Evolutionary conservation across 2,113 vertebrate genomes (phyloP).

Genomic region (Myxocyprinus asiaticus): DNA sequence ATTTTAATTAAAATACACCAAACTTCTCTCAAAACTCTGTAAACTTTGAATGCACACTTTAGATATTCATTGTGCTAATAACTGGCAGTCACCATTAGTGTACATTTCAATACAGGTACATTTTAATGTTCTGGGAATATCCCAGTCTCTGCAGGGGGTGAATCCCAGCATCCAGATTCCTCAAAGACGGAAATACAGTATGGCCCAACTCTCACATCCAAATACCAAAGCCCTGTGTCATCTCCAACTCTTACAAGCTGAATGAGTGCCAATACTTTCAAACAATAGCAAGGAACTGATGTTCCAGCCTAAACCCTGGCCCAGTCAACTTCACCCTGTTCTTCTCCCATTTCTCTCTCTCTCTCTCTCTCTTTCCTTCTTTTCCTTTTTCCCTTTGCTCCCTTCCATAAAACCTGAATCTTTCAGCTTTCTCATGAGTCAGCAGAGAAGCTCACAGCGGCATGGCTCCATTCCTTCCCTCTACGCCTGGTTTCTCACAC

Average conservation of each 20-base stretch:
- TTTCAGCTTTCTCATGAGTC: slow-evolving; percentile 71
- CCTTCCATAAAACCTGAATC: slow-evolving; percentile 66
- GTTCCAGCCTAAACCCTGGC: slow-evolving; percentile 30
- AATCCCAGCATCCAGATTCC: slow-evolving; percentile 31
- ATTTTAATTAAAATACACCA: neutral
- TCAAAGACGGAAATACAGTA: slow-evolving; percentile 29
- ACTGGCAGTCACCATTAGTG: neutral
- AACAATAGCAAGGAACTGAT: slow-evolving; percentile 62
- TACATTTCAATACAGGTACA: neutral
- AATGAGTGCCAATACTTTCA: slow-evolving; percentile 53
- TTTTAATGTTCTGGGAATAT: slow-evolving; percentile 25
- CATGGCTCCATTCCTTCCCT: slow-evolving; percentile 25
- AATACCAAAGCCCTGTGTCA: slow-evolving; percentile 57
- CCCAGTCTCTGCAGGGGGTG: slow-evolving; percentile 41
- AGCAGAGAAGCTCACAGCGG: slow-evolving; percentile 61
- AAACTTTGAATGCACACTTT: neutral
- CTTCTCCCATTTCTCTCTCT: neutral
- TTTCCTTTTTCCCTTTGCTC: neutral
- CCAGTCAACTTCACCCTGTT: neutral
- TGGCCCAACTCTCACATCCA: slow-evolving; percentile 42
- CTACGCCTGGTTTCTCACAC: slow-evolving; percentile 26
- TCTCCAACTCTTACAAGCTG: slow-evolving; percentile 56
- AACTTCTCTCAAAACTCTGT: neutral
- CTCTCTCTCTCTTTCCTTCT: slow-evolving; percentile 11
- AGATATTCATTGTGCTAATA: neutral